Evolutionary conservation across 2,797 vertebrate genomes (phyloP).

Genomic region (Phrynocephalus guinanensis): DNA sequence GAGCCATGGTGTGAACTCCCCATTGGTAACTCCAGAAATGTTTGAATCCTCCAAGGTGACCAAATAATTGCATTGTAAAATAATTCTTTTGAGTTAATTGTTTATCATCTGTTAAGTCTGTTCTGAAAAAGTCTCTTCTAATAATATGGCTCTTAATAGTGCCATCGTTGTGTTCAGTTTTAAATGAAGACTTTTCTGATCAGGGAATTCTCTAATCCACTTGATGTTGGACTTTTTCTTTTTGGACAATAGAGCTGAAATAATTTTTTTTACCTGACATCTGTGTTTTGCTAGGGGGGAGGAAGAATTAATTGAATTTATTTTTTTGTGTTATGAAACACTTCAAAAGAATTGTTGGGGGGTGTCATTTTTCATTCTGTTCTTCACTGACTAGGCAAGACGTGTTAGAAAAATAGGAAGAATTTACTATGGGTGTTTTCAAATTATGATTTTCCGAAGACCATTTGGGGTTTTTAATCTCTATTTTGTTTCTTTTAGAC

Average conservation of each 20-base stretch:
- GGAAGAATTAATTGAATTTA: background rate
- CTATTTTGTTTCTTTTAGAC: slow-evolving; percentile 77
- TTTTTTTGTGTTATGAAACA: background rate
- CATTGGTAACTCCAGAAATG: background rate
- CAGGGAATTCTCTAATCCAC: background rate
- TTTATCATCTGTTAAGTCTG: background rate
- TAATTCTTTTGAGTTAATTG: background rate
- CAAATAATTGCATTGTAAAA: background rate
- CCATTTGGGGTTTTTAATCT: background rate
- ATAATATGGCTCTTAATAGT: background rate
- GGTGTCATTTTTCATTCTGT: background rate
- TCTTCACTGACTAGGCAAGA: background rate
- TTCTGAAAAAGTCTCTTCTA: background rate
- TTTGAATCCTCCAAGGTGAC: background rate
- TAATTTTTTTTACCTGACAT: background rate
- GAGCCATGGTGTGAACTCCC: background rate
- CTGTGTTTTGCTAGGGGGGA: background rate
- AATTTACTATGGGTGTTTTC: background rate
- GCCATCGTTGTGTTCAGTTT: background rate
- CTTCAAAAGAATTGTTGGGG: background rate
- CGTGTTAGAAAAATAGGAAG: background rate
- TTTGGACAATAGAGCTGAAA: background rate
- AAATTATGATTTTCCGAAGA: background rate
- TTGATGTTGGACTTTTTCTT: background rate
- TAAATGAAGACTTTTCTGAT: background rate